A percentile compares a stretch with the other conserved stretches of the same genome.
Conservation (phyloP, 2,888 invertebrate species). For the Pyrocoelia pectoralis region DNA sequence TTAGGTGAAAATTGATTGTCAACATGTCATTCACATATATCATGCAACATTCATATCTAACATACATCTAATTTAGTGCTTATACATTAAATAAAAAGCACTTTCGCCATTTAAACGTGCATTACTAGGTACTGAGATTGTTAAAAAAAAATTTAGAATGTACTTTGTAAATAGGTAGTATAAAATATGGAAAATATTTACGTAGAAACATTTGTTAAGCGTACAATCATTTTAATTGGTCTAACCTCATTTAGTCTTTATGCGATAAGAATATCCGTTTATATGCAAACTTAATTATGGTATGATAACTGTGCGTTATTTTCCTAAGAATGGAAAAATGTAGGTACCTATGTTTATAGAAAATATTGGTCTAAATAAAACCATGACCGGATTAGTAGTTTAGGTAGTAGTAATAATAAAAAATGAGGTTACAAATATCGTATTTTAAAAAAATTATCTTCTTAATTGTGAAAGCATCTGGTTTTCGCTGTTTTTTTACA, state of each 20-base stretch:
- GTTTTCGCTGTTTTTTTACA: too few relatives aligned
- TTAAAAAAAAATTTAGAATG: too few relatives aligned
- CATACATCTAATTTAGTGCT: neutral
- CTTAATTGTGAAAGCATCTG: too few relatives aligned
- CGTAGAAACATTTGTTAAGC: too few relatives aligned
- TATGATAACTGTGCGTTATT: neutral
- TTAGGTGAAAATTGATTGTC: slow-evolving; percentile 8
- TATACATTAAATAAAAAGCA: neutral
- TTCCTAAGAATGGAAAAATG: neutral
- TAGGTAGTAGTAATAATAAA: too few relatives aligned
- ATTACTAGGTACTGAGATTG: neutral
- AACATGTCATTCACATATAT: slow-evolving; percentile 2
- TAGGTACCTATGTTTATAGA: slow-evolving; percentile 3
- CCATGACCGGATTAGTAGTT: slow-evolving; percentile 4
- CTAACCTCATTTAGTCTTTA: too few relatives aligned
- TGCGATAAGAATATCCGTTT: neutral
- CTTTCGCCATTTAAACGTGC: neutral
- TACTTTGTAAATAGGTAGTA: too few relatives aligned
- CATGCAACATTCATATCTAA: slow-evolving; percentile 6
- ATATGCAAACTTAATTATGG: neutral
- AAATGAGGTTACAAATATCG: neutral
- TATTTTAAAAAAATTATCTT: too few relatives aligned
- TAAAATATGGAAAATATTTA: too few relatives aligned
- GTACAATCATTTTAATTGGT: too few relatives aligned
- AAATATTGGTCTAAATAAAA: slow-evolving; percentile 19